A percentile compares a stretch with the other conserved stretches of the same genome.
These are phyloP conservation scores for Agrotis exclamationis DNA, from an alignment of 2,888 invertebrate genomes.

Conservation along the genomic window DNA sequence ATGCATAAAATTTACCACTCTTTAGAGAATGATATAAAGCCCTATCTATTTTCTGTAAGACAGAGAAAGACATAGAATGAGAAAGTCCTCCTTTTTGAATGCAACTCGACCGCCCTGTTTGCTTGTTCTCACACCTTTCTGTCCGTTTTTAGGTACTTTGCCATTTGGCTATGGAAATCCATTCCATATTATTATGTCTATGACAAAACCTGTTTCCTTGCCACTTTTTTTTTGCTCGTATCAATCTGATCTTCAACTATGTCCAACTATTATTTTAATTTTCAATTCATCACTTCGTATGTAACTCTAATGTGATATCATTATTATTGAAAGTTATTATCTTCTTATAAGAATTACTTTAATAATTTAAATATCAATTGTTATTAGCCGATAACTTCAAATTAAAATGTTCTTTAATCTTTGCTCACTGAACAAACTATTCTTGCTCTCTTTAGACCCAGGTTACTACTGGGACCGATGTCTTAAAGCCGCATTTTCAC, in stretches of 20 bases:
- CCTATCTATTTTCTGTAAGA: no score
- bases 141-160: no score
- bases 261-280: conserved; percentile 11
- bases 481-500: not conserved
- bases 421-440: conserved; percentile 13
- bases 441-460: conserved; percentile 45
- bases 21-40: no score
- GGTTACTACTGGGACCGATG: conserved; percentile 7
- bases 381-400: conserved; percentile 56
- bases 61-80: no score
- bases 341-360: conserved; percentile 45
- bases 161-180: no score
- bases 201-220: not conserved
- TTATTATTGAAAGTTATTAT: conserved; percentile 57
- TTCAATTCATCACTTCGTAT: conserved; percentile 59
- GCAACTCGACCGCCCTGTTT: no score
- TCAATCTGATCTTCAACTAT: conserved; percentile 10
- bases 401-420: conserved; percentile 16
- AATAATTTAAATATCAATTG: conserved; percentile 50
- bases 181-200: not conserved
- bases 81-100: no score
- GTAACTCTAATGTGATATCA: conserved; percentile 67
- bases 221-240: not conserved
- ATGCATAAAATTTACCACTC: no score
- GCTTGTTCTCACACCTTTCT: no score